phyloP scores from a whole-genome alignment of 2,113 vertebrate species.

The Apaloderma vittatum region DNA sequence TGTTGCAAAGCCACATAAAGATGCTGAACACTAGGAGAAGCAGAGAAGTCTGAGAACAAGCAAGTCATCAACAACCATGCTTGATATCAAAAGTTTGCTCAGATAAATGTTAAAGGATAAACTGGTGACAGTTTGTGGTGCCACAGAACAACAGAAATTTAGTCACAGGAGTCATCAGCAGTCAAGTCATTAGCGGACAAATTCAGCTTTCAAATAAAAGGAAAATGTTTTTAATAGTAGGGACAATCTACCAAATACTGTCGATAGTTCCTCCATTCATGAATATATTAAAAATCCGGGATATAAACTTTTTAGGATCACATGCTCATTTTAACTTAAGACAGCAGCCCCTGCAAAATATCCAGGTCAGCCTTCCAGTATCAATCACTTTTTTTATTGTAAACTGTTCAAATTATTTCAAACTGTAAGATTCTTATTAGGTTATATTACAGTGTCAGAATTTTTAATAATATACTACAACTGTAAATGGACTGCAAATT shows the following conservation, averaged over 20 bases:
- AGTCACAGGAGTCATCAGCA: background rate
- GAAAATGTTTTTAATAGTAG: background rate
- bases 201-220: background rate
- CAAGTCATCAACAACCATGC: background rate
- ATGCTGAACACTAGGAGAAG: background rate
- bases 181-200: background rate
- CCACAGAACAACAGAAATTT: background rate
- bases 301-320: fast-evolving
- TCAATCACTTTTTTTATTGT: background rate
- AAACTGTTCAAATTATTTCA: background rate
- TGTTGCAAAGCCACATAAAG: background rate
- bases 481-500: background rate
- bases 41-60: background rate
- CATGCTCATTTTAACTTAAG: background rate
- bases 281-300: background rate
- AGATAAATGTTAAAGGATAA: background rate
- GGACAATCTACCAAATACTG: background rate
- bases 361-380: background rate
- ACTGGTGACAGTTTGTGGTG: background rate
- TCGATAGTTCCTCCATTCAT: background rate
- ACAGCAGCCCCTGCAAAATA: background rate
- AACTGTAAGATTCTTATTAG: background rate
- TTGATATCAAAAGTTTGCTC: fast-evolving
- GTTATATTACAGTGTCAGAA: background rate
- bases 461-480: background rate